phyloP scores from a whole-genome alignment of 2,113 vertebrate species.

The Psephotus haematonotus region DNA sequence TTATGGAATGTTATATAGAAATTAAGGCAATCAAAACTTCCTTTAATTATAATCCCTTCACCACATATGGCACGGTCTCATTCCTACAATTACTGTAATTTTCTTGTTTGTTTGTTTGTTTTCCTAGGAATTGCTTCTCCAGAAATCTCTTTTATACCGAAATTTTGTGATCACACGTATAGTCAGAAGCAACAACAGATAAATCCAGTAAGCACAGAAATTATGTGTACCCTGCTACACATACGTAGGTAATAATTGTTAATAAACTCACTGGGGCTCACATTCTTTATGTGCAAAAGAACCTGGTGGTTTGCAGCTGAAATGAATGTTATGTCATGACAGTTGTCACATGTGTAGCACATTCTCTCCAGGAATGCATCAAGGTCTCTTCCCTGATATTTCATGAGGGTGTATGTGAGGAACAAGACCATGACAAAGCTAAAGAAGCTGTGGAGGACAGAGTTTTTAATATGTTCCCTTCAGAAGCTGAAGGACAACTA shows the following conservation, averaged over 20 bases:
- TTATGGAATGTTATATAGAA: background rate
- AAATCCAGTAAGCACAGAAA: slow-evolving; percentile 25
- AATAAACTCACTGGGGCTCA: background rate
- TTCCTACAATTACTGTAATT: background rate
- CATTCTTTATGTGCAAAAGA: background rate
- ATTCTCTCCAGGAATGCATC: background rate
- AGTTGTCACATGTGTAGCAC: background rate
- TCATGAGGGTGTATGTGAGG: background rate
- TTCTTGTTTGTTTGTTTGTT: background rate
- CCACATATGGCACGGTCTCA: background rate
- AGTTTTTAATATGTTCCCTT: background rate
- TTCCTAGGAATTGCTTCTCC: slow-evolving; percentile 47
- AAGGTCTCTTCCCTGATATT: background rate
- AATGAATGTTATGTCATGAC: background rate
- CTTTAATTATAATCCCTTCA: background rate
- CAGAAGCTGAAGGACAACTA: background rate
- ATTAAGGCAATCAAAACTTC: background rate
- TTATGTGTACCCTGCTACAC: background rate
- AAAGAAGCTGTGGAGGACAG: background rate
- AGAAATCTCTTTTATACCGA: slow-evolving; percentile 33
- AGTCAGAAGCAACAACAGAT: background rate
- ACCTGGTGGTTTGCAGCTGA: background rate
- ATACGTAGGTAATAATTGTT: background rate
- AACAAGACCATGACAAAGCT: background rate
- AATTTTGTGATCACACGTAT: background rate